Base-by-base conservation (phyloP, 2,888 invertebrate species). In the Idaea straminata region DNA sequence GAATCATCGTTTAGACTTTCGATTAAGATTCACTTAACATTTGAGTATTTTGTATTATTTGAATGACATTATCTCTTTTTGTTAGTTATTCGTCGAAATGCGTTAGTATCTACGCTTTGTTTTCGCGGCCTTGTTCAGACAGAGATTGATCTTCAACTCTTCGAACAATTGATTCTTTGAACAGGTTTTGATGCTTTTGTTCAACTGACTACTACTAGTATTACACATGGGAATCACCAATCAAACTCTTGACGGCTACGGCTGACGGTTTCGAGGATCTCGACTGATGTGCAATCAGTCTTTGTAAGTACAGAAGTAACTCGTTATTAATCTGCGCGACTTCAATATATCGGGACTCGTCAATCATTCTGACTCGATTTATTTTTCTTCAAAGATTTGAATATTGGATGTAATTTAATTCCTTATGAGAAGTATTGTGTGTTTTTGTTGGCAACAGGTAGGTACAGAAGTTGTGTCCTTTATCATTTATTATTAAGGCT, bases 181-280 rank as follows among this genome's bases (percentile, higher is more conserved):
- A 80, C 81, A 84, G 77, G 80, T 79, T 77, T 78, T 71, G 66
- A 73, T 75, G 73, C 77, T 71, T 70, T 79, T 82, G 81, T 85
- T 82, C 80, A 76, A 76, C 77, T 75, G 47, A 10, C 78, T 79
- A 85, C 92, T 92, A 90, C 92, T 83, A 83, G 92, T 91, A 88
- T 92, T 92, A 92, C 92, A 92, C 92, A 89, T 90, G 92, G 92
- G 92, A 90, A 87, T 85, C 82, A 92, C 91, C 91, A 89, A 92
- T 92, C 92, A 92, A 86, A 85, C 61, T 76, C 82, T 47, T 47
- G 47, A 47, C 47, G 47, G 47, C 47, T 47, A 47, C 47, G 47
- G 47, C 47, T 90, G 91, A 91, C 91, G 85, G 88, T 84, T 90
- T 84, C 82, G 86, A 89, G 86, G 85, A 83, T 81, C 79, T 76